Conservation (phyloP, 1,140 invertebrate genomes). For the Bombus polaris region DNA sequence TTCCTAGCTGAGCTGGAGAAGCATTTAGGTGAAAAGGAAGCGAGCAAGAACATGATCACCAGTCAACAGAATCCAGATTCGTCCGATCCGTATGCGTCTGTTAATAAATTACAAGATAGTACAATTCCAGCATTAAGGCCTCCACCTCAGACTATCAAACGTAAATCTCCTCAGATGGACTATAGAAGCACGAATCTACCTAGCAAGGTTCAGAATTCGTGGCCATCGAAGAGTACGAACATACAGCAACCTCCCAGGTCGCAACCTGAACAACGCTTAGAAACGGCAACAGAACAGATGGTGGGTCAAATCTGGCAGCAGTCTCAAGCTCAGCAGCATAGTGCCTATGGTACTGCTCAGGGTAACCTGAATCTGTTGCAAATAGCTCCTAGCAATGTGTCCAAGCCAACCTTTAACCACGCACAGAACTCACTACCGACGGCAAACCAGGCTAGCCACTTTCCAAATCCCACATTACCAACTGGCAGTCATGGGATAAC, state of each 20-base stretch:
- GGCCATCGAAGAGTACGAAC: constrained; percentile 73
- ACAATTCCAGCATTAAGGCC: constrained; percentile 80
- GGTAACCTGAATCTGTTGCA: constrained; percentile 41
- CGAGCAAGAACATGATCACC: constrained; percentile 80
- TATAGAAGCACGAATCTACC: constrained; percentile 60
- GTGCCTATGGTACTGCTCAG: constrained; percentile 1
- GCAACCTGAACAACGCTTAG: constrained; percentile 53
- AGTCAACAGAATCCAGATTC: background rate
- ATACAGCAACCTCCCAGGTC: constrained; percentile 71
- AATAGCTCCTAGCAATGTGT: constrained; percentile 30
- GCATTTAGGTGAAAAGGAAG: constrained; percentile 83
- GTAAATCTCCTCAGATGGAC: constrained; percentile 73
- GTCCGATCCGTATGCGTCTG: constrained; percentile 31
- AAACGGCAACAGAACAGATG: constrained; percentile 72
- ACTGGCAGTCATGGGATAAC: constrained; percentile 51
- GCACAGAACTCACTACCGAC: constrained; percentile 7
- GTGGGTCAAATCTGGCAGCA: constrained; percentile 79
- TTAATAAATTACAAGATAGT: constrained; percentile 73
- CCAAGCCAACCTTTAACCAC: constrained; percentile 48
- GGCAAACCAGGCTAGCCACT: background rate
- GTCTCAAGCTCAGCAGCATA: constrained; percentile 54
- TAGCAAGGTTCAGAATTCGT: constrained; percentile 76
- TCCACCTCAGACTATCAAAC: constrained; percentile 77
- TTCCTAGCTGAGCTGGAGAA: constrained; percentile 86
- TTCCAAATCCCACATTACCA: constrained; percentile 14